A percentile compares a stretch with the other conserved stretches of the same genome.
These are phyloP conservation scores for Opisthocomus hoazin DNA, from an alignment of 2,113 vertebrate species.

Conservation along the genomic window DNA sequence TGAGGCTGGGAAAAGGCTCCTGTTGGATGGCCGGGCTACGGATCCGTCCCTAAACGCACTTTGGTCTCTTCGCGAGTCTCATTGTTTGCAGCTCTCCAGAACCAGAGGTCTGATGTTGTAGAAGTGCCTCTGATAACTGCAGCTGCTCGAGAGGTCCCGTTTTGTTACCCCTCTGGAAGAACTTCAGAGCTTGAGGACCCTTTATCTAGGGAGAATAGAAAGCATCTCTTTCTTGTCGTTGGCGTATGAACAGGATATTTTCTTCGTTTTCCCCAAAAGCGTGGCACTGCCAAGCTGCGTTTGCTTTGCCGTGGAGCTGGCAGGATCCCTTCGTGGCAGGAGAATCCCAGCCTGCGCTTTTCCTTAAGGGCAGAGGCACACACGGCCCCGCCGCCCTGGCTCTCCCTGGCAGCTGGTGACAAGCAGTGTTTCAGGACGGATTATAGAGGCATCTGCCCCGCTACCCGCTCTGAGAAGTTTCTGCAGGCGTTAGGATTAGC, in stretches of 20 bases:
- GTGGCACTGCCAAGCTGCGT: not conserved
- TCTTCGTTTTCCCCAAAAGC: not conserved
- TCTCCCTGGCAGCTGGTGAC: not conserved
- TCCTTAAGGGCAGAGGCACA: not conserved
- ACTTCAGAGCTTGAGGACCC: not conserved
- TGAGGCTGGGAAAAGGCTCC: not conserved
- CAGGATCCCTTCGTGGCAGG: not conserved
- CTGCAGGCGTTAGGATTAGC: not conserved
- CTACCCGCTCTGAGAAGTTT: not conserved
- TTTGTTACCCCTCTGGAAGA: not conserved
- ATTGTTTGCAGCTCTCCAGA: not conserved
- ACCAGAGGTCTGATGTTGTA: not conserved
- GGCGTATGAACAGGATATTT: not conserved
- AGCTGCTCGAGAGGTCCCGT: fast-evolving
- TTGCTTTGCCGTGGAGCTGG: not conserved
- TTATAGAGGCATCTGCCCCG: not conserved
- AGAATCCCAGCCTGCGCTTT: not conserved
- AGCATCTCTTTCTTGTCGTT: not conserved
- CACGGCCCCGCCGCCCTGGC: not conserved
- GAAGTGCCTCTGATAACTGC: not conserved
- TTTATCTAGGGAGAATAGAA: not conserved
- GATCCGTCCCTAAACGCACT: fast-evolving
- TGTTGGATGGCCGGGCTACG: fast-evolving
- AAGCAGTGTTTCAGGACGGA: not conserved
- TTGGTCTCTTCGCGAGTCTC: fast-evolving